Percentiles rank a stretch among this genome's conserved stretches.
These are phyloP conservation scores for Protomyctophum bolini DNA, from an alignment of 2,113 vertebrate genomes.

Conservation along the genomic window DNA sequence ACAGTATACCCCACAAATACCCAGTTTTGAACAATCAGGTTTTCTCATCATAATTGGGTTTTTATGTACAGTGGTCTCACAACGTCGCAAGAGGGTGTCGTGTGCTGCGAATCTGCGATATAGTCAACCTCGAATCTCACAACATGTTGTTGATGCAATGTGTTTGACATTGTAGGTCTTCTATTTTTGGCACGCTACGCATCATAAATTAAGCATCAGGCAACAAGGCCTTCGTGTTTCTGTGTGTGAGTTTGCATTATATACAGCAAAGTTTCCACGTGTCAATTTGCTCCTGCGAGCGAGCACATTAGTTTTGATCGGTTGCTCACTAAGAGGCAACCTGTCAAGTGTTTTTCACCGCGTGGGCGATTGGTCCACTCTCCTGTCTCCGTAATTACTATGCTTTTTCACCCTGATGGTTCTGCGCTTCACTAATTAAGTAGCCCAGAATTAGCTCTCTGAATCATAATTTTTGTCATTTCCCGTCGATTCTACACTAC, in stretches of 20 bases:
- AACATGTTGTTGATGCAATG: no score
- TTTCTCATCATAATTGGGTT: no score
- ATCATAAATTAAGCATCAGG: neutral
- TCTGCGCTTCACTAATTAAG: neutral
- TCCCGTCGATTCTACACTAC: neutral
- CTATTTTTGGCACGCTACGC: no score
- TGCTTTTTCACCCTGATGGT: neutral
- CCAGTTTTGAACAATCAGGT: no score
- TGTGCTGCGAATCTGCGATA: no score
- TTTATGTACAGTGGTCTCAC: no score
- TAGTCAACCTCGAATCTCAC: no score
- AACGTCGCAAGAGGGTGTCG: no score
- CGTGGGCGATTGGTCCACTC: constrained; percentile 17
- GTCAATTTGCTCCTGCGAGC: no score
- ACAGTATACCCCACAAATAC: no score
- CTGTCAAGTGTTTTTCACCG: neutral
- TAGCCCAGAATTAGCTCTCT: neutral
- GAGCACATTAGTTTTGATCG: neutral
- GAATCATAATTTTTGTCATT: neutral
- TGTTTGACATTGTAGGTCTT: neutral
- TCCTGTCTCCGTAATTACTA: constrained; percentile 19
- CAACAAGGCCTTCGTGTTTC: neutral
- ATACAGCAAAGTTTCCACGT: neutral
- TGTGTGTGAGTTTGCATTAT: constrained; percentile 1
- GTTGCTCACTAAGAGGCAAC: neutral